Evolutionary conservation across 2,113 vertebrate genomes (phyloP).

Genomic region (Haliaeetus leucogaster): DNA sequence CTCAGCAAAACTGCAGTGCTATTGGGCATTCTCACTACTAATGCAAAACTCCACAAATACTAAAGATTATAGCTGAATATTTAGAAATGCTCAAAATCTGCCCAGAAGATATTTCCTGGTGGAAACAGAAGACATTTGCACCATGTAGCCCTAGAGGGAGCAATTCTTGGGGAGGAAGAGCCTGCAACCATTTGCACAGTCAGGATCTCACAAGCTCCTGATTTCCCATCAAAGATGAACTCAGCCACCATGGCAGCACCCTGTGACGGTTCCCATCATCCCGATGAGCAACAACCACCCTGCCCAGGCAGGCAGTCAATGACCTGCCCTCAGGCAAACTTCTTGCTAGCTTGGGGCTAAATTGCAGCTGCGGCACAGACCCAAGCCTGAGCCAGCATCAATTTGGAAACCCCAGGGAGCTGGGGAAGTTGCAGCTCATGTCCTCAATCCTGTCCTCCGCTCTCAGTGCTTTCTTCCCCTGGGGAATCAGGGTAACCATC

Average conservation of each 20-base stretch:
- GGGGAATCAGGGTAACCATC: background rate
- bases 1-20: background rate
- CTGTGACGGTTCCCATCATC: background rate
- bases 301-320: background rate
- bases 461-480: background rate
- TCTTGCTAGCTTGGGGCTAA: background rate
- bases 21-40: background rate
- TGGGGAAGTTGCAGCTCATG: background rate
- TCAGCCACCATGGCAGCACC: background rate
- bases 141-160: background rate
- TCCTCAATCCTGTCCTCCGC: background rate
- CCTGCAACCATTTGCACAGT: background rate
- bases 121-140: background rate
- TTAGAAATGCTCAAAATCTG: background rate
- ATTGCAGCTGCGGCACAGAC: background rate
- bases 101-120: background rate
- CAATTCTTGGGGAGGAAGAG: background rate
- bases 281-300: background rate
- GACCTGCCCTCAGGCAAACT: background rate
- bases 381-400: background rate
- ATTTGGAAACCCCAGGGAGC: background rate
- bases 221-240: background rate
- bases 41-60: background rate
- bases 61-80: background rate
- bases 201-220: background rate